phyloP scores from a whole-genome alignment of 2,113 vertebrate species.

The Chaetodon trifascialis region DNA sequence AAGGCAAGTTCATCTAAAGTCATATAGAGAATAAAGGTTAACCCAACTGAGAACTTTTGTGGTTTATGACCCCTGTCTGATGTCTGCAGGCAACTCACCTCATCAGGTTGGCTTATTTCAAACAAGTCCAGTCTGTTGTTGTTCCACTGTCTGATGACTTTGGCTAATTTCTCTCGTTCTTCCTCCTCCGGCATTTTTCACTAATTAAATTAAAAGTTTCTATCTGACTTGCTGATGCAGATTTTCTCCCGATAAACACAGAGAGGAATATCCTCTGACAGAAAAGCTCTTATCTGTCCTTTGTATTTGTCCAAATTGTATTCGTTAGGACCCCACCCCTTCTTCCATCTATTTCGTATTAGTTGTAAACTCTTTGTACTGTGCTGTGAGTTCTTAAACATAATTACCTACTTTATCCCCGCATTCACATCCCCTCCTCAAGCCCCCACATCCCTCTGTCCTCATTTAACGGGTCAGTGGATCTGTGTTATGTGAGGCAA shows the following conservation, averaged over 20 bases:
- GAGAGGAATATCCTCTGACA: not conserved
- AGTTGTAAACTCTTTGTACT: conserved; percentile 31
- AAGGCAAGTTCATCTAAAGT: not conserved
- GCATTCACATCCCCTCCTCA: conserved; percentile 31
- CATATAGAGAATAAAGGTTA: not conserved
- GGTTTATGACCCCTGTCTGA: not conserved
- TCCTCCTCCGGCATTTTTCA: conserved; percentile 78
- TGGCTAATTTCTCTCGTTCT: conserved; percentile 86
- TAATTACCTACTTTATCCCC: conserved; percentile 47
- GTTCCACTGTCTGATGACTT: conserved; percentile 93
- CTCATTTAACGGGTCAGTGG: conserved; percentile 74
- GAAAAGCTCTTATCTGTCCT: not conserved
- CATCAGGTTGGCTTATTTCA: conserved; percentile 92
- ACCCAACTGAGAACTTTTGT: not conserved
- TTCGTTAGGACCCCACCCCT: conserved; percentile 1
- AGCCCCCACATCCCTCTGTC: conserved; percentile 43
- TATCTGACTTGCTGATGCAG: not conserved
- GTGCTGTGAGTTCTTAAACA: conserved; percentile 40
- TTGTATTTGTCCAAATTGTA: conserved; percentile 6
- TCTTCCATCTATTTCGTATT: conserved; percentile 2
- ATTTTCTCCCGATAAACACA: conserved; percentile 11
- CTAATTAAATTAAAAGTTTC: conserved; percentile 14
- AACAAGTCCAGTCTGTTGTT: conserved; percentile 93
- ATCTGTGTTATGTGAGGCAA: conserved; percentile 64
- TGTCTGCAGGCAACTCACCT: conserved; percentile 83